Evolutionary conservation across 2,888 invertebrate genomes (phyloP).

Genomic region (Andrena praecox): DNA sequence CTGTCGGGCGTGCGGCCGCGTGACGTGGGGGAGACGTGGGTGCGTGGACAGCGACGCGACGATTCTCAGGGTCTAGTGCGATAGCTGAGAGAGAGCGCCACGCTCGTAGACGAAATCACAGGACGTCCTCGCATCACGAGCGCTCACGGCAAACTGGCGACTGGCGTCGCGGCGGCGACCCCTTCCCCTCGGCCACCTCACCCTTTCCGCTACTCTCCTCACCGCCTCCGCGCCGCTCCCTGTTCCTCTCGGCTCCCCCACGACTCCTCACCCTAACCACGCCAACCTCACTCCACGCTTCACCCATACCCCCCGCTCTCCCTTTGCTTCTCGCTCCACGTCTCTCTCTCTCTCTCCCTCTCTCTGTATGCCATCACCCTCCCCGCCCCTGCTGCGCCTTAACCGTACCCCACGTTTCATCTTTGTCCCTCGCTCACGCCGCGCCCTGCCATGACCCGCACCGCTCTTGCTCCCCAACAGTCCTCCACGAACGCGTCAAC

Average conservation of each 20-base stretch:
- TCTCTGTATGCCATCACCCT: slow-evolving; percentile 66
- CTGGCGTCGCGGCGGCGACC: slow-evolving; percentile 85
- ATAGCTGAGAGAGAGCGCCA: slow-evolving; percentile 61
- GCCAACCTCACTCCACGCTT: slow-evolving; percentile 79
- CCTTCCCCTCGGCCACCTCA: slow-evolving; percentile 76
- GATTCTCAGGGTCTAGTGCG: slow-evolving; percentile 45
- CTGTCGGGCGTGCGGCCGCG: not conserved
- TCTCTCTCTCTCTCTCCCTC: slow-evolving; percentile 78
- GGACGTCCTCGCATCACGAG: slow-evolving; percentile 92
- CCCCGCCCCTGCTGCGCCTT: slow-evolving; percentile 17
- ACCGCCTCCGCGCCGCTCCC: slow-evolving; percentile 69
- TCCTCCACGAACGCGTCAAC: slow-evolving; percentile 72
- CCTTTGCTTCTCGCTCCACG: slow-evolving; percentile 84
- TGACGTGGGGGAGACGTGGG: not conserved
- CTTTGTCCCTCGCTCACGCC: slow-evolving; percentile 83
- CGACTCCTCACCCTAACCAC: slow-evolving; percentile 78
- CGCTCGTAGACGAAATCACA: slow-evolving; percentile 66
- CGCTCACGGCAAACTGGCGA: slow-evolving; percentile 92
- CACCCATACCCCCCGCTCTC: slow-evolving; percentile 82
- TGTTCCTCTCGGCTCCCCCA: slow-evolving; percentile 67
- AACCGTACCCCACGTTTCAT: slow-evolving; percentile 23
- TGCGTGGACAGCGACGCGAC: slow-evolving; percentile 31
- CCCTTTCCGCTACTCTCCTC: slow-evolving; percentile 68
- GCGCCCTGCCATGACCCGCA: slow-evolving; percentile 72
- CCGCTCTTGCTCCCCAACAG: slow-evolving; percentile 82